Evolutionary conservation across 2,113 vertebrate species (phyloP).

Genomic region (Bambusicola thoracicus): DNA sequence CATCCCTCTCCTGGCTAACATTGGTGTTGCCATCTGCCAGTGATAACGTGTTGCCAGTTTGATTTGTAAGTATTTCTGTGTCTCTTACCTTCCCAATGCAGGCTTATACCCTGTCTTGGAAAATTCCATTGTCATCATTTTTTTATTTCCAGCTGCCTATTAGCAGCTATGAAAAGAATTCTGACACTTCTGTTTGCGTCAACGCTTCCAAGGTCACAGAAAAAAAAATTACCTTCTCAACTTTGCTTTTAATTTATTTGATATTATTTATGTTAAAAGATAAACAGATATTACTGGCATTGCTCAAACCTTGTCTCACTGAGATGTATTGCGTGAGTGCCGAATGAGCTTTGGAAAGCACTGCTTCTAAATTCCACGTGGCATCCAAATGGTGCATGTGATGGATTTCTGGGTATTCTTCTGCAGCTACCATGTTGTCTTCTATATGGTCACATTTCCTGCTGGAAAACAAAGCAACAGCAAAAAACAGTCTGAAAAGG

Average conservation of each 20-base stretch:
- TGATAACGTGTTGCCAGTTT: neutral
- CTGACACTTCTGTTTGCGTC: neutral
- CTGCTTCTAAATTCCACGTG: neutral
- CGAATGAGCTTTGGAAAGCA: neutral
- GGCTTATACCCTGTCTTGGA: neutral
- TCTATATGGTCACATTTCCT: neutral
- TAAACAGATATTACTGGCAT: neutral
- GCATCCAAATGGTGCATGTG: neutral
- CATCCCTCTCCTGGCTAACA: accelerated
- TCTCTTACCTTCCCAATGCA: neutral
- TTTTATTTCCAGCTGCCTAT: neutral
- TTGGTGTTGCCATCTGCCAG: neutral
- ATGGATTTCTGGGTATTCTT: neutral
- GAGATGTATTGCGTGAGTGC: neutral
- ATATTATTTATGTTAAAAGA: neutral
- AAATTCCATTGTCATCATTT: neutral
- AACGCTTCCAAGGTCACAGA: neutral
- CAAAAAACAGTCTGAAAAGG: neutral
- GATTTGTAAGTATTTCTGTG: neutral
- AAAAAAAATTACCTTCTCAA: neutral
- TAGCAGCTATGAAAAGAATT: neutral
- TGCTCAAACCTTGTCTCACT: neutral
- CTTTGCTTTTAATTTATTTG: neutral
- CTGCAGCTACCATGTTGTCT: neutral
- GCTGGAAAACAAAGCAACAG: neutral